Base-by-base conservation (phyloP, 2,888 invertebrate species). In the Leptinotarsa haldemani region DNA sequence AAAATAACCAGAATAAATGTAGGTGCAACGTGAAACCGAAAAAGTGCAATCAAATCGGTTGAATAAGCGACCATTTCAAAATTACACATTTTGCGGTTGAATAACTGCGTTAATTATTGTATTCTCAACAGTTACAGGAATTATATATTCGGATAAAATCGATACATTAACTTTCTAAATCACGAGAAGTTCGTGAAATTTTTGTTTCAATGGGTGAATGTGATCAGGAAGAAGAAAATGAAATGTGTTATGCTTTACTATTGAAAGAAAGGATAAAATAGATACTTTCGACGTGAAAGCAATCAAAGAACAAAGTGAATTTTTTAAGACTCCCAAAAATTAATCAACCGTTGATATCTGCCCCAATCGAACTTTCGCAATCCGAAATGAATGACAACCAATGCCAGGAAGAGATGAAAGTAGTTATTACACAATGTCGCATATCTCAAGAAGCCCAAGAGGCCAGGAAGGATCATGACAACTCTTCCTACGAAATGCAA, bases 151-250 rank as follows among this genome's bases (percentile, higher is more conserved):
- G 53, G 53, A 53, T 67, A 30, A 20, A 53, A 53, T 52, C 67
- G 53, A 46, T 53, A 53, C 30, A 22, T 67, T 46, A 40, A 67
- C 67, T 67, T 67, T 67, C 67, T 67, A 67, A 52, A 67, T 67
- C 30, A 30, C 40, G 52, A 18, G 40, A 30, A 53, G 40, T 18
- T 53, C 50, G 40, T 67, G 40, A 53, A 30, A 61, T 61, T 61
- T 61, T 61, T 25, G 22, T 3, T 30, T 16, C 56, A 22, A 61
- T 30, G 13, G 30, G 30, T 61, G 61, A 61, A 61, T 61, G 61
- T n/a, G 61, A 61, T 40, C 25, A 30, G 61, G 30, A 61, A 61
- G 30, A 61, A 16, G 5, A 30, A 30, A 30, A 25, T 25, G 22
- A 25, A 25, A 30, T 30, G 25, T 58, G 15, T 58, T 58, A 12